These are phyloP conservation scores for Craniophora ligustri DNA, from an alignment of 2,888 invertebrate genomes.

Conservation along the genomic window DNA sequence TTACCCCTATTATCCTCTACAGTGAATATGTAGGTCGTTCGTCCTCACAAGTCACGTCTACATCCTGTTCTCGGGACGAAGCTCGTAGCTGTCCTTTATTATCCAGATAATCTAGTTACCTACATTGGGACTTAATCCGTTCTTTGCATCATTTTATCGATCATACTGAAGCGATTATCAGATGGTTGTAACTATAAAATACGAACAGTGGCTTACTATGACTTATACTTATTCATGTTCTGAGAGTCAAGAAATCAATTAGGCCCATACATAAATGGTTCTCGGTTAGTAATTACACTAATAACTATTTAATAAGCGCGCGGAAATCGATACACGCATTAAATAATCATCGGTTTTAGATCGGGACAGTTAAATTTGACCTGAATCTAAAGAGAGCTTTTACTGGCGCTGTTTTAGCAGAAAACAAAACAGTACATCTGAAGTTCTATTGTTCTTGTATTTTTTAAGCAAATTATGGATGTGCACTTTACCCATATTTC, in stretches of 20 bases:
- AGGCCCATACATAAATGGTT: too few relatives aligned
- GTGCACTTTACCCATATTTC: too few relatives aligned
- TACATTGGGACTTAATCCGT: conserved; percentile 9
- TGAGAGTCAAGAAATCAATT: conserved; percentile 2
- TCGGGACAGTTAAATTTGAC: conserved; percentile 10
- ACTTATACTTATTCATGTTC: too few relatives aligned
- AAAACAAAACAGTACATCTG: conserved; percentile 36
- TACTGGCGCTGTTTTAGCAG: too few relatives aligned
- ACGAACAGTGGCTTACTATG: too few relatives aligned
- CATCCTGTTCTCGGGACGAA: conserved; percentile 13
- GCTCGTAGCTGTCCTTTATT: conserved; percentile 14
- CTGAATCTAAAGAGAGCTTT: neutral
- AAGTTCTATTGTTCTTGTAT: neutral
- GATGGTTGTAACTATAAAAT: too few relatives aligned
- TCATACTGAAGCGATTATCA: too few relatives aligned
- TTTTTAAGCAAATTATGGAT: too few relatives aligned
- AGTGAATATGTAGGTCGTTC: conserved; percentile 32
- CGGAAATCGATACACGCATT: neutral
- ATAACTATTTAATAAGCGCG: conserved; percentile 5
- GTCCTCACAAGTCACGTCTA: conserved; percentile 25
- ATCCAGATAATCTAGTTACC: conserved; percentile 28
- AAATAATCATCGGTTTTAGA: conserved; percentile 7
- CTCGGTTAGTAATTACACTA: too few relatives aligned
- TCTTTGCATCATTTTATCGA: too few relatives aligned
- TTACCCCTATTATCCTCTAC: conserved; percentile 9